Base-by-base conservation (phyloP, 2,113 vertebrate genomes). In the Struthidea cinerea region DNA sequence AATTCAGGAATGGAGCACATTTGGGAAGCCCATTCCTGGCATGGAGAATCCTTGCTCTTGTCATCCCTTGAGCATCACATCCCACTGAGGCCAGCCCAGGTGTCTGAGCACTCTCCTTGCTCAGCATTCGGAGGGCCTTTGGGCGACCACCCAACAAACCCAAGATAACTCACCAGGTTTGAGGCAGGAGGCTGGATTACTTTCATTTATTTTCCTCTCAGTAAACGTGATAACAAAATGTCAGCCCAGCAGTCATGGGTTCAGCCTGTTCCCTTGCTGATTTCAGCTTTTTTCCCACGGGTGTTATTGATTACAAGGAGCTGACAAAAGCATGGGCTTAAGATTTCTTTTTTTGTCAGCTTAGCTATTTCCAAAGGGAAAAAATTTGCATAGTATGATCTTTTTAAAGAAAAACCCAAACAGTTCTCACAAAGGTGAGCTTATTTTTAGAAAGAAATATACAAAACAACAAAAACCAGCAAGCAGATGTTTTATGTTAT, bases 121-220 rank as follows among this genome's bases (percentile, higher is more conserved):
- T 35, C 0, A 0, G 6, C 1, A 3, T 16, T 33, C 21, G n/a
- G 30, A 65, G n/a, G 46, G 3, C 3, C 1, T 55, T 75, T 1
- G 5, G 39, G 42, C 2, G 0, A 69, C 17, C 53, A 75, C 53
- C 44, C 82, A 84, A 56, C 9, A 12, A 87, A 46, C 37, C 39
- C 47, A 87, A 67, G 41, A 67, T 41, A 92, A 69, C 2, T 1
- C 18, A 55, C 55, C 35, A n/a, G 23, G 55, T 35, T 65, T 33
- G 57, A 64, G 68, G 49, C 67, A 61, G 47, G 46, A 94, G 78
- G 47, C 35, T 33, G 79, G 70, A 93, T 61, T 82, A 33, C 57
- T 71, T 65, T 52, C 16, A 57, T 84, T 63, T 76, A 57, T 59
- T 53, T 67, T 92, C 78, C 61, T 75, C 46, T 74, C 42, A 71